phyloP scores from a whole-genome alignment of 2,113 vertebrate genomes.

The Pterocles orientalis region DNA sequence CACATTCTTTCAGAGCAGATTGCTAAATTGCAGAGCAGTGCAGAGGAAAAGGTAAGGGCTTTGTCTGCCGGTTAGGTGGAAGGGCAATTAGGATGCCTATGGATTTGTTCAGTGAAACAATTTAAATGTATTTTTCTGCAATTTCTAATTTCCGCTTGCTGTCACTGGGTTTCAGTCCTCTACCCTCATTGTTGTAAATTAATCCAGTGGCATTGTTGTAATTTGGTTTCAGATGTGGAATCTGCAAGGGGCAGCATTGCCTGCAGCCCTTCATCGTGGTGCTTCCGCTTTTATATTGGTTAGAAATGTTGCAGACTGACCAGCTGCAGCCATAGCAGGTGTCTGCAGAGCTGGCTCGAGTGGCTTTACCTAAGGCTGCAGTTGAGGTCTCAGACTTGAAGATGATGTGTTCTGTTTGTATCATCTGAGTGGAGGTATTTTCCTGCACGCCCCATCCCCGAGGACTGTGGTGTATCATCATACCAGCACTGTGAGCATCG shows the following conservation, averaged over 20 bases:
- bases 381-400: fast-evolving
- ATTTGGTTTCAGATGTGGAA: slow-evolving; percentile 35
- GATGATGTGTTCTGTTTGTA: background rate
- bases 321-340: slow-evolving; percentile 4
- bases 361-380: background rate
- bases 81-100: background rate
- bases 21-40: slow-evolving; percentile 3
- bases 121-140: background rate
- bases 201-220: slow-evolving; percentile 40
- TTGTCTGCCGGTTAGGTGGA: background rate
- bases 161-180: background rate
- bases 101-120: background rate
- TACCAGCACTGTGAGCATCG: fast-evolving
- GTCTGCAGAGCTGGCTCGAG: background rate
- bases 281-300: background rate
- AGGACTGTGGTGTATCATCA: background rate
- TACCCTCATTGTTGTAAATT: background rate
- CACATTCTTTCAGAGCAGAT: background rate
- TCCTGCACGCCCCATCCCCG: fast-evolving
- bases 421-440: no score
- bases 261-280: background rate
- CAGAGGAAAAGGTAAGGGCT: background rate
- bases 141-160: slow-evolving; percentile 31
- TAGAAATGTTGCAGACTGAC: slow-evolving; percentile 2
- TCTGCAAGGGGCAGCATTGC: slow-evolving; percentile 13